Conservation (phyloP, 2,888 invertebrate species). For the Nephrotoma guestfalica region DNA sequence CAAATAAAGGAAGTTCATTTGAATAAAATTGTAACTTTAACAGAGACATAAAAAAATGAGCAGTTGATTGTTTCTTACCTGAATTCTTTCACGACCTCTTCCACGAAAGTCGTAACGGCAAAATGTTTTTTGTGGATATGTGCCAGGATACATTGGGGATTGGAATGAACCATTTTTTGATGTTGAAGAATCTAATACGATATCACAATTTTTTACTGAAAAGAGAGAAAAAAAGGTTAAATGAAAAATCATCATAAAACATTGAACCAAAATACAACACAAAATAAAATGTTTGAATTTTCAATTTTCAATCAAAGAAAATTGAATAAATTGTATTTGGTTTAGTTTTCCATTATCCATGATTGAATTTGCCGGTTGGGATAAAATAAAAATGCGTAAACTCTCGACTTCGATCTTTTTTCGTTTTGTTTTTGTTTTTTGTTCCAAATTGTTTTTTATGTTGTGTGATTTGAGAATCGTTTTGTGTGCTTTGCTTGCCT, state of each 20-base stretch:
- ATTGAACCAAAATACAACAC: neutral
- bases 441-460: neutral
- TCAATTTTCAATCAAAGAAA: conserved; percentile 2
- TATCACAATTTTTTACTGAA: conserved; percentile 65
- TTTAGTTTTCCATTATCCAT: neutral
- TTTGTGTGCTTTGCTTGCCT: neutral
- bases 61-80: conserved; percentile 38
- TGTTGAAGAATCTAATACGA: conserved; percentile 61
- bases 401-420: neutral
- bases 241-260: neutral
- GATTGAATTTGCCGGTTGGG: neutral
- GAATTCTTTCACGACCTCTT: conserved; percentile 67
- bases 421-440: no score
- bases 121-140: conserved; percentile 63
- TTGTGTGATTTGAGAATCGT: neutral
- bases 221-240: conserved; percentile 21
- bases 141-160: conserved; percentile 72
- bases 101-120: conserved; percentile 88
- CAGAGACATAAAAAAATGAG: neutral
- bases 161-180: conserved; percentile 70
- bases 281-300: neutral
- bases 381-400: neutral
- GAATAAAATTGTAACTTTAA: neutral
- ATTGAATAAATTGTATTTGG: conserved; percentile 2
- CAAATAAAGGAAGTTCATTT: neutral